These are phyloP conservation scores for Eueides isabella DNA, from an alignment of 1,140 invertebrate species.

Conservation along the genomic window DNA sequence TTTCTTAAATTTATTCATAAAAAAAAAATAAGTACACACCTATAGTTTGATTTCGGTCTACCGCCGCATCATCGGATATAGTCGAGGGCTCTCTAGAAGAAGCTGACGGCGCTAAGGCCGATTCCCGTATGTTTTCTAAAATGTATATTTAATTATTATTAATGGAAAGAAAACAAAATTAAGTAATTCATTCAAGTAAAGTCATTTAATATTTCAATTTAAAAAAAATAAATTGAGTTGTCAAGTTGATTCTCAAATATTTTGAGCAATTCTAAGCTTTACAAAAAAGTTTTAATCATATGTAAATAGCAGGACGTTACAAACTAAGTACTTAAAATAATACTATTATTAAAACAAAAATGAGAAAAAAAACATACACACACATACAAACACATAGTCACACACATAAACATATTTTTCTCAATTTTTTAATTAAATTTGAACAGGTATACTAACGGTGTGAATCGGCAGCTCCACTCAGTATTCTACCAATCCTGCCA, in stretches of 20 bases:
- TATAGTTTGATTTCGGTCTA: slow-evolving; percentile 57
- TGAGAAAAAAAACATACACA: no score
- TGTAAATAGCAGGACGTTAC: no score
- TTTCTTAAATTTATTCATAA: no score
- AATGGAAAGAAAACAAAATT: slow-evolving; percentile 11
- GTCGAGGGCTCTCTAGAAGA: slow-evolving; percentile 66
- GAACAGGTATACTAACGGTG: slow-evolving; percentile 58
- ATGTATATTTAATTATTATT: background rate
- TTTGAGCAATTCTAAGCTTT: no score
- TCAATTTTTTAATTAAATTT: no score
- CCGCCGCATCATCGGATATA: slow-evolving; percentile 58
- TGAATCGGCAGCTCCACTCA: slow-evolving; percentile 84
- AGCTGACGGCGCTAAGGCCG: slow-evolving; percentile 45
- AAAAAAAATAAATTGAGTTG: no score
- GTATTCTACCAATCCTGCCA: slow-evolving; percentile 89
- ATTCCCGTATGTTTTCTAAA: slow-evolving; percentile 68
- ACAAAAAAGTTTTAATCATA: no score
- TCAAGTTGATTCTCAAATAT: no score
- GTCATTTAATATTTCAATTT: no score
- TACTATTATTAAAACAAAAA: background rate
- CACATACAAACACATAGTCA: no score
- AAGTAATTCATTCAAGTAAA: no score
- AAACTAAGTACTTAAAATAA: slow-evolving; percentile 23
- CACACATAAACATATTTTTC: no score
- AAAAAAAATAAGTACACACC: slow-evolving; percentile 44